A percentile compares a stretch with the other conserved stretches of the same genome.
Evolutionary conservation across 2,113 vertebrate genomes (phyloP).

Genomic region (Forbesichthys papilliferus): DNA sequence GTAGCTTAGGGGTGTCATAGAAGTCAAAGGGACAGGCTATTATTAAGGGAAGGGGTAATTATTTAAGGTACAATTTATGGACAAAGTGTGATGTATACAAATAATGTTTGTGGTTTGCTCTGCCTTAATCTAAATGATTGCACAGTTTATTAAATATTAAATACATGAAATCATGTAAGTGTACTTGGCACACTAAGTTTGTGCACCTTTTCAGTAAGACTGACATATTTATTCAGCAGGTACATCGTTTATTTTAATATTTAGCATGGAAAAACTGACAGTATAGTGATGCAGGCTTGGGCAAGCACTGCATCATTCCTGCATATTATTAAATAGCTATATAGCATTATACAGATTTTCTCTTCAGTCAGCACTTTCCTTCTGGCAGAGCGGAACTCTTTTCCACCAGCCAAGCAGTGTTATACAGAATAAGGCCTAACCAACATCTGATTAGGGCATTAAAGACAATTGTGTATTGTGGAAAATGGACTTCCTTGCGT

Average conservation of each 20-base stretch:
- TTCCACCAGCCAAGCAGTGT: slow-evolving; percentile 24
- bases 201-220: neutral
- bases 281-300: slow-evolving; percentile 44
- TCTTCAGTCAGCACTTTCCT: slow-evolving; percentile 51
- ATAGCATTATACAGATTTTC: slow-evolving; percentile 36
- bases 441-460: slow-evolving; percentile 41
- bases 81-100: no score
- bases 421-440: slow-evolving; percentile 34
- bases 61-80: no score
- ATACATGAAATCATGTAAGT: neutral
- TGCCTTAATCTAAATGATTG: no score
- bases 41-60: no score
- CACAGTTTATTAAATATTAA: neutral
- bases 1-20: neutral
- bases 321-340: slow-evolving; percentile 47
- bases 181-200: neutral
- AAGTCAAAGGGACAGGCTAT: slow-evolving; percentile 21
- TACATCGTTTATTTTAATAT: slow-evolving; percentile 19
- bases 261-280: neutral
- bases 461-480: slow-evolving; percentile 34
- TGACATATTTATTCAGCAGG: slow-evolving; percentile 27
- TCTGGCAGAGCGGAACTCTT: slow-evolving; percentile 31
- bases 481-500: slow-evolving; percentile 20
- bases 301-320: slow-evolving; percentile 55
- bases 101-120: no score